Evolutionary conservation across 2,888 invertebrate species (phyloP).

Genomic region (Drosophila maculinotata): DNA sequence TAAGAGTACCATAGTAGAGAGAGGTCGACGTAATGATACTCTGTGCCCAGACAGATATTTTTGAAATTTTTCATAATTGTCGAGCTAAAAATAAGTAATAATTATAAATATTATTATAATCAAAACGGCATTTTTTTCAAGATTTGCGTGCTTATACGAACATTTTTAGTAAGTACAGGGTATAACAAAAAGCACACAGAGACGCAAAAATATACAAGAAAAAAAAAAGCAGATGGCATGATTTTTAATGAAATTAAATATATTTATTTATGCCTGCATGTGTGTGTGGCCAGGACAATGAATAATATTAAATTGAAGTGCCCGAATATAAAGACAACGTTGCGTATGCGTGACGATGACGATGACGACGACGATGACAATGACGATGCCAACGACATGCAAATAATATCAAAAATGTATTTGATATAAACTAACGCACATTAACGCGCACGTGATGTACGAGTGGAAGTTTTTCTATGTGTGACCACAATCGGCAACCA

Average conservation of each 20-base stretch:
- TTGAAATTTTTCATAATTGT: too few species aligned
- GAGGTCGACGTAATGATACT: too few species aligned
- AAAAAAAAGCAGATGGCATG: slow-evolving; percentile 12
- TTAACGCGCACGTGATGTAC: slow-evolving; percentile 47
- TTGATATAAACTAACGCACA: slow-evolving; percentile 45
- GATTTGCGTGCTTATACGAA: too few species aligned
- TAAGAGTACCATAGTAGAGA: too few species aligned
- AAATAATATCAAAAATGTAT: slow-evolving; percentile 50
- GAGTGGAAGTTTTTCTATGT: slow-evolving; percentile 12
- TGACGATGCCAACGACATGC: slow-evolving; percentile 40
- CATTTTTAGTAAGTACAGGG: too few species aligned
- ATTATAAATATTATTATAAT: too few species aligned
- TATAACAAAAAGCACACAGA: slow-evolving; percentile 20
- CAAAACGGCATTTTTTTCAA: too few species aligned
- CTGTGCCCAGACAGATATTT: too few species aligned
- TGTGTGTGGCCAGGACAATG: slow-evolving; percentile 34
- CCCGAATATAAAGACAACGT: slow-evolving; percentile 31
- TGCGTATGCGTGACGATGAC: slow-evolving; percentile 53
- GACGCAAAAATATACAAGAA: slow-evolving; percentile 11
- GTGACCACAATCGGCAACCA: slow-evolving; percentile 67
- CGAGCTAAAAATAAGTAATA: too few species aligned
- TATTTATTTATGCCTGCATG: neutral
- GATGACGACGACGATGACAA: slow-evolving; percentile 4
- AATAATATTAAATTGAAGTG: slow-evolving; percentile 46
- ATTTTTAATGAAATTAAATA: slow-evolving; percentile 46